Percentiles rank a stretch among this genome's conserved stretches.
Conservation (phyloP, 2,888 invertebrate genomes). For the Biston betularia region DNA sequence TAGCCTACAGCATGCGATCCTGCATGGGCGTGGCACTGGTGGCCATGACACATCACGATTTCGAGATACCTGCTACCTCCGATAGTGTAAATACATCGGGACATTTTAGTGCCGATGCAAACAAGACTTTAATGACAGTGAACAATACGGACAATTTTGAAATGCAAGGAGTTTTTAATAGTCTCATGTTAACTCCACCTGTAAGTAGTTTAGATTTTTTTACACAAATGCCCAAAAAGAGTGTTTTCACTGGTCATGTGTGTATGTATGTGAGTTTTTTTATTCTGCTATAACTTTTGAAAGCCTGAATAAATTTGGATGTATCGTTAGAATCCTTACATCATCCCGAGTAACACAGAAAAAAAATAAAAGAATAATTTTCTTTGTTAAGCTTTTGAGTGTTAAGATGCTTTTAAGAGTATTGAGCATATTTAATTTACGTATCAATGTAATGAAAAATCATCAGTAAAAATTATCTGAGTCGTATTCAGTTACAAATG, state of each 20-base stretch:
- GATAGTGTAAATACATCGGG: not conserved
- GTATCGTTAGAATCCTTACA: too few species aligned
- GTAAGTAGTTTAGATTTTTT: conserved; percentile 51
- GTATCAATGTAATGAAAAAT: too few species aligned
- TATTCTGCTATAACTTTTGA: too few species aligned
- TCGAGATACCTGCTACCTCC: not conserved
- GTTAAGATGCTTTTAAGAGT: not conserved
- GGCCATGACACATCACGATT: conserved; percentile 80
- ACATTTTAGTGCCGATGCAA: not conserved
- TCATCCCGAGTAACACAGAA: too few species aligned
- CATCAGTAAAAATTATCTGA: too few species aligned
- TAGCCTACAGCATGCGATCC: conserved; percentile 88
- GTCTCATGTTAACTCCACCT: conserved; percentile 61
- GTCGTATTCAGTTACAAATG: too few species aligned
- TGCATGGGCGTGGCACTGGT: conserved; percentile 89
- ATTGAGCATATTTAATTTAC: conserved; percentile 15
- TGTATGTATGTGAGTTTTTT: too few species aligned
- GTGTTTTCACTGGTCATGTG: not conserved
- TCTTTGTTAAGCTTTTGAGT: not conserved
- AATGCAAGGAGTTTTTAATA: conserved; percentile 53
- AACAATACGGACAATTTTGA: conserved; percentile 38
- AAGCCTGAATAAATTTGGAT: too few species aligned
- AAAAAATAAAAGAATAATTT: too few species aligned
- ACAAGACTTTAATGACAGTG: conserved; percentile 3
- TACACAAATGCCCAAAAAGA: too few species aligned